Percentiles rank a stretch among this genome's conserved stretches.
phyloP scores from a whole-genome alignment of 1,140 invertebrate species.

The Thereuonema tuberculata region DNA sequence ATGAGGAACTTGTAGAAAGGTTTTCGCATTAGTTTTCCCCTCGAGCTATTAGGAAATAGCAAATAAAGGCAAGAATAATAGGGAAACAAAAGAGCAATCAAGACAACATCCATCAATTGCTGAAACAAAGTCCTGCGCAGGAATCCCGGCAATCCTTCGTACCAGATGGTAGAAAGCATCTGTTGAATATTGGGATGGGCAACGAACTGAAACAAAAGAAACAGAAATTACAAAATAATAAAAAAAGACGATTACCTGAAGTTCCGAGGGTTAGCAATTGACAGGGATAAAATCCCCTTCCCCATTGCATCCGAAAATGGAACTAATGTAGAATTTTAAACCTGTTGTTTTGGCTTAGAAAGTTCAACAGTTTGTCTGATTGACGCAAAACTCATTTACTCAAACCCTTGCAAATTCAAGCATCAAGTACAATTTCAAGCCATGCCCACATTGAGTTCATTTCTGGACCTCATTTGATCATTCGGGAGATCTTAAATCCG shows the following conservation, averaged over 20 bases:
- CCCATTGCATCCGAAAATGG: neutral
- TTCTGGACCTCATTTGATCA: too few relatives aligned
- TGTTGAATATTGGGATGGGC: slow-evolving; percentile 88
- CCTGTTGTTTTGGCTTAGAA: too few relatives aligned
- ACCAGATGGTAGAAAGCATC: slow-evolving; percentile 79
- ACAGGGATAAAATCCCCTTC: neutral
- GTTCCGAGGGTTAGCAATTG: too few relatives aligned
- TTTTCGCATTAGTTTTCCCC: slow-evolving; percentile 63
- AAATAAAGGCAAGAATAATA: slow-evolving; percentile 71
- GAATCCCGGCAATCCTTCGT: slow-evolving; percentile 78
- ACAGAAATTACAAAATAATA: slow-evolving; percentile 36
- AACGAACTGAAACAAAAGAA: slow-evolving; percentile 43
- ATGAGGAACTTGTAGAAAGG: slow-evolving; percentile 92
- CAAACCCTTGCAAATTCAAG: too few relatives aligned
- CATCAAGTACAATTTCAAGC: too few relatives aligned
- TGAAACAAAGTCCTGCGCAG: slow-evolving; percentile 52
- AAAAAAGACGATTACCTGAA: too few relatives aligned
- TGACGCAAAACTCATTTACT: too few relatives aligned
- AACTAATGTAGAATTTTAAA: too few relatives aligned
- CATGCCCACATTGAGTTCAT: too few relatives aligned
- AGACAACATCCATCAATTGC: slow-evolving; percentile 53
- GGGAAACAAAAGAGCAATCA: slow-evolving; percentile 67
- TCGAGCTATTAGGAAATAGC: slow-evolving; percentile 54
- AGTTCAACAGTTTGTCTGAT: too few relatives aligned
- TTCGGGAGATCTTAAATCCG: too few relatives aligned